Percentiles rank a stretch among this genome's conserved stretches.
phyloP scores from a whole-genome alignment of 1,140 invertebrate species.

The Mizuhopecten yessoensis region DNA sequence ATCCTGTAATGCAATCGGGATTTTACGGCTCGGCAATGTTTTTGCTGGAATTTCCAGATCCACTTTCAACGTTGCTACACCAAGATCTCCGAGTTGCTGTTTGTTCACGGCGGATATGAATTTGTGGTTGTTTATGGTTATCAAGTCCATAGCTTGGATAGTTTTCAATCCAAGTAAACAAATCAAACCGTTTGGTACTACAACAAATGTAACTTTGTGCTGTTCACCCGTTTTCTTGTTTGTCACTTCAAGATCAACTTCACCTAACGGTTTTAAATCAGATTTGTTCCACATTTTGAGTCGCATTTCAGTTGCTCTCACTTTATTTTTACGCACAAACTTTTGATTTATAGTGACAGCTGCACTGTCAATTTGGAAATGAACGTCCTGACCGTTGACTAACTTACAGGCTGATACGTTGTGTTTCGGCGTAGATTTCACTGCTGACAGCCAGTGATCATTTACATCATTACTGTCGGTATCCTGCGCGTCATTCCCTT shows the following conservation, averaged over 20 bases:
- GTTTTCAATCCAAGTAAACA: slow-evolving; percentile 50
- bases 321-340: slow-evolving; percentile 49
- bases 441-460: not conserved
- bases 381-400: slow-evolving; percentile 26
- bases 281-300: slow-evolving; percentile 51
- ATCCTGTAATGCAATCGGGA: slow-evolving; percentile 47
- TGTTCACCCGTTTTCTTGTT: slow-evolving; percentile 46
- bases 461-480: not conserved
- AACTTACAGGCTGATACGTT: not conserved
- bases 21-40: slow-evolving; percentile 48
- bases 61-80: slow-evolving; percentile 46
- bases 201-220: not conserved
- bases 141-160: slow-evolving; percentile 2
- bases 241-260: slow-evolving; percentile 49
- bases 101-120: slow-evolving; percentile 41
- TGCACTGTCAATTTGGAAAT: slow-evolving; percentile 47
- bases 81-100: slow-evolving; percentile 49
- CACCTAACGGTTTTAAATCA: slow-evolving; percentile 45
- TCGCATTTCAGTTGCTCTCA: not conserved
- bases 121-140: slow-evolving; percentile 46
- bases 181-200: slow-evolving; percentile 44
- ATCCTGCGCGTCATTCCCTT: not conserved
- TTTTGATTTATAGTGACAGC: slow-evolving; percentile 37
- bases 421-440: not conserved
- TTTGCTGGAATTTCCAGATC: slow-evolving; percentile 15